Base-by-base conservation (phyloP, 2,888 invertebrate genomes). In the Plebejus melissa region DNA sequence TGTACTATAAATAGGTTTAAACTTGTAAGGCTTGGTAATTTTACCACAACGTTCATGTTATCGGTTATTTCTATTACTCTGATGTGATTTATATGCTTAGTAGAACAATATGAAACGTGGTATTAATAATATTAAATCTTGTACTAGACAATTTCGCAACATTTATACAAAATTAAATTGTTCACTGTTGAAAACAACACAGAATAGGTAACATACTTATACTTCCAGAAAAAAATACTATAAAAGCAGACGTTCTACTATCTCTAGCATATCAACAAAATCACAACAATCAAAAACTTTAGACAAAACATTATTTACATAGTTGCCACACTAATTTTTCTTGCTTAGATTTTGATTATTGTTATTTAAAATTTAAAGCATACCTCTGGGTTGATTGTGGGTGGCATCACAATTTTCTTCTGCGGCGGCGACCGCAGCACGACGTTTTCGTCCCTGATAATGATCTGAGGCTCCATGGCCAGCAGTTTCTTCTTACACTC, bases 371-470 rank as follows among this genome's bases (percentile, higher is more conserved):
- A 71, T 16, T 60, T 28, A 11, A 38, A n/a, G 76, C 82, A 84
- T 82, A 94, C 94, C 88, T 94, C 94, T 4, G 91, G 88, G 71
- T 94, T 93, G 50, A 93, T 87, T 36, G 87, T 85, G 0, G 93
- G 91, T 1, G 94, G 93, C 90, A 93, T 90, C 1, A 93, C 85
- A 38, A 94, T 91, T 81, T 94, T 94, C 87, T 94, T 94, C 82
- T 94, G 93, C 4, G 94, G 93, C 4, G 94, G 94, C 4, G 93
- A 93, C 54, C 90, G 81, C 71, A 93, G 78, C 76, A 91, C 90
- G 75, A 92, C 90, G 74, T 91, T 93, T n/a, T 94, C 94, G 76
- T 94, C 94, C 74, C 94, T 83, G 76, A 94, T 93, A 75, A 94
- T 92, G 1, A 94, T 89, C 83, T 91, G 93, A 1, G 92, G 92